Percentiles rank a stretch among this genome's conserved stretches.
Conservation (phyloP, 2,888 invertebrate species). For the Dione juno region DNA sequence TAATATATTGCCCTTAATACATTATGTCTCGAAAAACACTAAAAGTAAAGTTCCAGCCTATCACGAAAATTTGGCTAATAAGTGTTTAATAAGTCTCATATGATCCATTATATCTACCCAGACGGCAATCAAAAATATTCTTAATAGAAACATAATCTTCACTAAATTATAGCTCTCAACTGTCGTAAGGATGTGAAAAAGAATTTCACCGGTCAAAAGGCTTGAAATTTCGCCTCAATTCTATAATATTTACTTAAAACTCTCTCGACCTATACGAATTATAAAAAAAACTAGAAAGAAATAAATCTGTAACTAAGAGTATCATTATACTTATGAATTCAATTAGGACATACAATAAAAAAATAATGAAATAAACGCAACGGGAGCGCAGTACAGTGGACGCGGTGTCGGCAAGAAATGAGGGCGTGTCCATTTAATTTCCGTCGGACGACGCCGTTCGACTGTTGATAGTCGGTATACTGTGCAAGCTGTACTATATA, state of each 20-base stretch:
- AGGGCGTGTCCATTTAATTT: constrained; percentile 68
- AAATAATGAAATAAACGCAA: constrained; percentile 41
- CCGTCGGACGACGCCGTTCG: constrained; percentile 55
- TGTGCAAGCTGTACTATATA: constrained; percentile 36
- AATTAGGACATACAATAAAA: constrained; percentile 34
- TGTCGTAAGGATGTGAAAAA: not conserved
- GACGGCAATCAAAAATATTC: not conserved
- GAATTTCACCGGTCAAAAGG: not conserved
- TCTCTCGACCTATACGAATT: not conserved
- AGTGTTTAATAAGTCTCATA: too few relatives aligned
- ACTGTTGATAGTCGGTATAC: constrained; percentile 44
- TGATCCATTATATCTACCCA: too few relatives aligned
- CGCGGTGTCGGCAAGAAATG: constrained; percentile 49
- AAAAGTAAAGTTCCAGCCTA: too few relatives aligned
- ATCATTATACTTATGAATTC: constrained; percentile 25
- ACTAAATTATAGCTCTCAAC: not conserved
- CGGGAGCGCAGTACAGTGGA: constrained; percentile 45
- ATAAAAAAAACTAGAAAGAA: not conserved
- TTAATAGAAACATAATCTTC: not conserved
- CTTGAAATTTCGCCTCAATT: not conserved
- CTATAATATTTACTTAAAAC: not conserved
- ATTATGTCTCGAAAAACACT: too few relatives aligned
- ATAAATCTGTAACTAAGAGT: not conserved
- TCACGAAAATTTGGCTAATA: too few relatives aligned
- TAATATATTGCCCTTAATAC: too few relatives aligned